Base-by-base conservation (phyloP, 2,797 vertebrate species). In the Caiman crocodilus region DNA sequence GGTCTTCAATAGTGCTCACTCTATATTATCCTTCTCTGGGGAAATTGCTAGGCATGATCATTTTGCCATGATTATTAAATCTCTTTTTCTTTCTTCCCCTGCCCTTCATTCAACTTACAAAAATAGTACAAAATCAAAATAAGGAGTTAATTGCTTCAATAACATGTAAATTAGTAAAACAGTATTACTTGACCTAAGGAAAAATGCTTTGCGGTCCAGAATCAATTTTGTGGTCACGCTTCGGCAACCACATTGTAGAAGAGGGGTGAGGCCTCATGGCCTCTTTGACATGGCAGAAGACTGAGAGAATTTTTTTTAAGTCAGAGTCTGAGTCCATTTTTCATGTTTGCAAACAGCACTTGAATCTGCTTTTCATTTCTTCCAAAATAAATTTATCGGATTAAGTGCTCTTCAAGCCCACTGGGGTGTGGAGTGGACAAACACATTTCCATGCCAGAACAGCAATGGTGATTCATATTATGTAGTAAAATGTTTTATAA, bases 121-220 rank as follows among this genome's bases (percentile, higher is more conserved):
- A 96, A 94, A 94, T 87, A 93, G 88, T 65, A 76, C 67, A 78
- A 26, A 84, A 87, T 3, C 17, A 92, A 76, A 92, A 90, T 30
- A 83, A 77, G 57, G 35, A 88, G n/a, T 79, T 63, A 90, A 90
- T 63, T 79, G 59, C 86, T 95, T 89, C 55, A 80, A 88, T 91
- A 50, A 50, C 42, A 50, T 50, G 42, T 50, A 50, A 50, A 50
- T 50, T 50, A 50, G 42, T 18, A 69, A 35, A 69, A 69, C 20
- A 35, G 23, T 69, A 69, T 69, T 69, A 32, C 32, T 91, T 79
- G 86, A 69, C 67, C 23, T 82, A 59, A 87, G 82, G 57, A 4
- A 88, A 28, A 16, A 90, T 13, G 60, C 83, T 58, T 76, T 88
- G 57, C 80, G 76, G 63, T 76, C 2, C 14, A 79, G 5, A 73